Evolutionary conservation across 2,888 invertebrate species (phyloP).

Genomic region (Plusia festucae): DNA sequence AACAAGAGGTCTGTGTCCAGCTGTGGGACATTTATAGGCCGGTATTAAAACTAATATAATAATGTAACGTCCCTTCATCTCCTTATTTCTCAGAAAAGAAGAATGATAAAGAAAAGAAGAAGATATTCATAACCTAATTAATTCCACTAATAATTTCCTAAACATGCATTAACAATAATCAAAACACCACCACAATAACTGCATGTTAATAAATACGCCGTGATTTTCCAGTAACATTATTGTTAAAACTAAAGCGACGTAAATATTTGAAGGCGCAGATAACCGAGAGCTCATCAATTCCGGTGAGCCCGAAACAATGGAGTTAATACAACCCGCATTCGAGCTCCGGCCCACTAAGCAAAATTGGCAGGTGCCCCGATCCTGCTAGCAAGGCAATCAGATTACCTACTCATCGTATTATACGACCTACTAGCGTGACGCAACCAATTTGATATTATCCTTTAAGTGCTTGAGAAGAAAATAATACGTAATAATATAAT

Average conservation of each 20-base stretch:
- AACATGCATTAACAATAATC: too few relatives aligned
- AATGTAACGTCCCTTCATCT: too few relatives aligned
- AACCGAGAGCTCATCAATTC: constrained; percentile 37
- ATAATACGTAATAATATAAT: too few relatives aligned
- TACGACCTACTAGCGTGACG: constrained; percentile 30
- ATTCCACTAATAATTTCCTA: too few relatives aligned
- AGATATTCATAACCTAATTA: too few relatives aligned
- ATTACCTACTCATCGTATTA: constrained; percentile 58
- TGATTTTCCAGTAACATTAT: not conserved
- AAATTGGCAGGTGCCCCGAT: constrained; percentile 57
- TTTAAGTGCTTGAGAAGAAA: not conserved
- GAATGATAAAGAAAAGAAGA: too few relatives aligned
- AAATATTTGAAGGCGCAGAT: constrained; percentile 22
- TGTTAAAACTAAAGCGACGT: not conserved
- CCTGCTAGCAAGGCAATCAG: constrained; percentile 43
- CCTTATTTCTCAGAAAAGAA: too few relatives aligned
- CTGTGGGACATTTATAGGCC: too few relatives aligned
- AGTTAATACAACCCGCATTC: constrained; percentile 41
- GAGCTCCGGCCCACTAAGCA: constrained; percentile 27
- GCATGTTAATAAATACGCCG: not conserved
- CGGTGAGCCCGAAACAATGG: constrained; percentile 35
- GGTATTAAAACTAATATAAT: too few relatives aligned
- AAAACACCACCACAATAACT: too few relatives aligned
- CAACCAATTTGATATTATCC: constrained; percentile 10
- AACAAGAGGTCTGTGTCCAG: too few relatives aligned